Conservation (phyloP, 2,888 invertebrate species). For the Nomada lathburiana region DNA sequence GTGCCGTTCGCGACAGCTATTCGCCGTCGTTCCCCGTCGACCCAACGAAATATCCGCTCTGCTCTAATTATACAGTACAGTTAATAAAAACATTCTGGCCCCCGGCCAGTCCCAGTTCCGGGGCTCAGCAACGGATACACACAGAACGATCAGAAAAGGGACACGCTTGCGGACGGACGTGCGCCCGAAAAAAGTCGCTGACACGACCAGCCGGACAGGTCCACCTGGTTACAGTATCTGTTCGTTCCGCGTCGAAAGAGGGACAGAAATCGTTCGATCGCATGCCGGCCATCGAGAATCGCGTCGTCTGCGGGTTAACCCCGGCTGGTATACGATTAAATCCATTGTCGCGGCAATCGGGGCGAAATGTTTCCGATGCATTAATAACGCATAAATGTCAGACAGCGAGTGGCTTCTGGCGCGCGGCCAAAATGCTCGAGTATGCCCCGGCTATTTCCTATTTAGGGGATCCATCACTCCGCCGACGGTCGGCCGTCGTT, state of each 20-base stretch:
- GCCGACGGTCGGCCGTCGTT: conserved; percentile 60
- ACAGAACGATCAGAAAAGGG: conserved; percentile 46
- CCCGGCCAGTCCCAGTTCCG: conserved; percentile 66
- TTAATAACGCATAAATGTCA: conserved; percentile 82
- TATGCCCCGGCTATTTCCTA: conserved; percentile 73
- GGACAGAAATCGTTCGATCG: conserved; percentile 14
- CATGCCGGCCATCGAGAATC: conserved; percentile 55
- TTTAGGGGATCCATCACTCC: conserved; percentile 80
- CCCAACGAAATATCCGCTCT: conserved; percentile 47
- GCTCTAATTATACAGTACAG: conserved; percentile 72
- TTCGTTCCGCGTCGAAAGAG: neutral
- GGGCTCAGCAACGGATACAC: conserved; percentile 25
- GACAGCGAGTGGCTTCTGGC: conserved; percentile 75
- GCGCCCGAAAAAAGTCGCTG: conserved; percentile 66
- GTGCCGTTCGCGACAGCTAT: conserved; percentile 19
- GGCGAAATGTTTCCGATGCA: conserved; percentile 79
- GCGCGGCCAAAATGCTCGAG: conserved; percentile 64
- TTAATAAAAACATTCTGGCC: conserved; percentile 76
- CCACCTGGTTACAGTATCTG: conserved; percentile 26
- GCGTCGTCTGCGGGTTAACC: conserved; percentile 65
- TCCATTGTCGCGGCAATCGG: conserved; percentile 75
- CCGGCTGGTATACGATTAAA: conserved; percentile 68
- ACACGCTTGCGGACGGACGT: conserved; percentile 44
- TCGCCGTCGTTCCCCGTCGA: conserved; percentile 26
- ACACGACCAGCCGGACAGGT: conserved; percentile 50